Base-by-base conservation (phyloP, 2,113 vertebrate species). In the Cottus gobio region DNA sequence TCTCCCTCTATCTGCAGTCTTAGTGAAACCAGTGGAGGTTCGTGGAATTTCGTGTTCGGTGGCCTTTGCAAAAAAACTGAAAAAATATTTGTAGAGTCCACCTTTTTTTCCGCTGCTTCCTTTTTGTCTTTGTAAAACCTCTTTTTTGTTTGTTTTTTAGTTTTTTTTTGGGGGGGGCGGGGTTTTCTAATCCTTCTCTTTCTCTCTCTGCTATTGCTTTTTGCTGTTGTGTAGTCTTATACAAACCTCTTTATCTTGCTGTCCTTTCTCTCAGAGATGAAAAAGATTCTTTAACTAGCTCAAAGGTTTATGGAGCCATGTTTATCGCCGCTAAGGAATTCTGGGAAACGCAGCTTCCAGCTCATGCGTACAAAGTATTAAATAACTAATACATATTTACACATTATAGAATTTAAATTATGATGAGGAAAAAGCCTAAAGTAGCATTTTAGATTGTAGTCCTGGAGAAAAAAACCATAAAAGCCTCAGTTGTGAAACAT, bases 1-100 rank as follows among this genome's bases (percentile, higher is more conserved):
- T 68, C 85, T 48, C 96, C 74, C 93, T 95, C 96, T 95, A 95
- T 96, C 96, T 96, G 96, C 97, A 96, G 97, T 99, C 97, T 96
- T 99, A 97, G 98, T 99, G 97, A 98, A 97, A 92, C 95, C 96
- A 96, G 97, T 98, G 97, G 96, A 97, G 97, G 96, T 97, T 97
- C 94, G 97, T 99, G 97, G 95, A 95, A 75, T 97, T 98, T 97
- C 96, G 97, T 97, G 97, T 97, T 82, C 30, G 96, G 97, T 99
- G 98, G 96, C 97, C 96, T 98, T 89, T 97, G 95, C 95, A 90
- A 87, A 90, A 87, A 11, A 83, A 79, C 10, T 92, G 81, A 89
- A 95, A 82, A 73, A 71, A 73, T 15, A 30, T 91, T 96, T 96
- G 96, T 97, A 92, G 95, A 92, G 96, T 96, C 97, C 97, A 97